Percentiles rank a stretch among this genome's conserved stretches.
These are phyloP conservation scores for Diplolepis rosae DNA, from an alignment of 2,888 invertebrate genomes.

Conservation along the genomic window DNA sequence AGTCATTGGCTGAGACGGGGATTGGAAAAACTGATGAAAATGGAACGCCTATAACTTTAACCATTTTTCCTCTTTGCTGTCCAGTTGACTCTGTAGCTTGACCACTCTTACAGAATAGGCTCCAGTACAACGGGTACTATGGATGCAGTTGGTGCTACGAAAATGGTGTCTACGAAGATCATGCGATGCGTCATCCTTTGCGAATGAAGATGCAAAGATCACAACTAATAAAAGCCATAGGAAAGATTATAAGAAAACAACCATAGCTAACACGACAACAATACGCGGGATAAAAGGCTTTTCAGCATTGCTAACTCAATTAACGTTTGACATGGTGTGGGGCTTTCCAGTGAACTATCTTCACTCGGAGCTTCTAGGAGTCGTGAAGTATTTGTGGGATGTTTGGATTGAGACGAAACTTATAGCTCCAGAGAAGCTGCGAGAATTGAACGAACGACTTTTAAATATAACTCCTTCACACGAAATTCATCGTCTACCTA, in stretches of 20 bases:
- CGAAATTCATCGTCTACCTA: not conserved
- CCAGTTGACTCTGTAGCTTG: slow-evolving; percentile 46
- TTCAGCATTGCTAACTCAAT: too few species aligned
- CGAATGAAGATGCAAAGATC: slow-evolving; percentile 4
- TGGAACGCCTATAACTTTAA: slow-evolving; percentile 33
- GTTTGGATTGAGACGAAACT: too few species aligned
- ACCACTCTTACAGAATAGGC: slow-evolving; percentile 40
- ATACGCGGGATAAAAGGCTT: not conserved
- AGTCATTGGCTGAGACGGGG: too few species aligned
- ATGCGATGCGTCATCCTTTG: slow-evolving; percentile 31
- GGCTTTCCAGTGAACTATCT: too few species aligned
- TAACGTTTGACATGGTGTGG: too few species aligned
- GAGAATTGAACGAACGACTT: too few species aligned
- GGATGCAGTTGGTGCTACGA: too few species aligned
- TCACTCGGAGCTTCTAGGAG: too few species aligned
- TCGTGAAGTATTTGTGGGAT: too few species aligned
- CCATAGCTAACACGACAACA: not conserved
- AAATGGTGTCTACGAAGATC: not conserved
- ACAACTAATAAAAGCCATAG: slow-evolving; percentile 25
- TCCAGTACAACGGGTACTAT: too few species aligned
- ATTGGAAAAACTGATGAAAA: slow-evolving; percentile 23
- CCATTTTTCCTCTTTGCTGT: slow-evolving; percentile 37
- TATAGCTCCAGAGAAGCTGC: too few species aligned
- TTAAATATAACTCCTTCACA: not conserved
- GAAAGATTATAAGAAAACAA: too few species aligned